These are phyloP conservation scores for Disparrhopalites patrizii DNA, from an alignment of 2,888 invertebrate species.

Conservation along the genomic window DNA sequence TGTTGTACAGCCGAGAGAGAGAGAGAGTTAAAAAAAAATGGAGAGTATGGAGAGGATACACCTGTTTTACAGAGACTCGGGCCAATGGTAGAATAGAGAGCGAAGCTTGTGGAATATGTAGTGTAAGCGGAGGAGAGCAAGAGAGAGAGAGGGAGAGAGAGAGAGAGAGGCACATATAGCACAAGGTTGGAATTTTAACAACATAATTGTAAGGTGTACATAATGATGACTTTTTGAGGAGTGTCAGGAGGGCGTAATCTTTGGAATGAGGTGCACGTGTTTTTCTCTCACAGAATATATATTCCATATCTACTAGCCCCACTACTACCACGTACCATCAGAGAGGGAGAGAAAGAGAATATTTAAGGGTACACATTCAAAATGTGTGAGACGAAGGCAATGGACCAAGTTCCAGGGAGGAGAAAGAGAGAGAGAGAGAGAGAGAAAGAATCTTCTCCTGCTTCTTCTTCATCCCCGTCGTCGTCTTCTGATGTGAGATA, in stretches of 20 bases:
- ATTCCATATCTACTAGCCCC: too few species aligned
- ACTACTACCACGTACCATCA: too few species aligned
- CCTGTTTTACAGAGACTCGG: conserved; percentile 11
- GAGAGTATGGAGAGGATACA: conserved; percentile 5
- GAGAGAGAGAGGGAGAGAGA: conserved; percentile 7
- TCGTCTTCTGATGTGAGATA: too few species aligned
- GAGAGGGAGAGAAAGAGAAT: too few species aligned
- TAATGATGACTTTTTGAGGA: conserved; percentile 37
- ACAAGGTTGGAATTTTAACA: conserved; percentile 45
- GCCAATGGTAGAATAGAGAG: conserved; percentile 22
- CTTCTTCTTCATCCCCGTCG: not conserved
- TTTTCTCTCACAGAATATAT: too few species aligned
- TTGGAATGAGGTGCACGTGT: conserved; percentile 29
- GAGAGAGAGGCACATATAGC: conserved; percentile 33
- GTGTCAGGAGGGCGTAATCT: conserved; percentile 32
- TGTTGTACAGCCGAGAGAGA: not conserved
- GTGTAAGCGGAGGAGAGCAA: too few species aligned
- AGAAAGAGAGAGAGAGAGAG: not conserved
- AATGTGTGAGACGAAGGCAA: too few species aligned
- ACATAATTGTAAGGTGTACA: conserved; percentile 46
- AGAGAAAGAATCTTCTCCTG: conserved; percentile 5
- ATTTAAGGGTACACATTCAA: too few species aligned
- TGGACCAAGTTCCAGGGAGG: too few species aligned
- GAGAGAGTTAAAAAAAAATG: not conserved
- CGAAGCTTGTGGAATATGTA: too few species aligned